phyloP scores from a whole-genome alignment of 1,140 invertebrate genomes.

The Bombyx mori region ASM3026992v2 NC_085112.1:11006501-11007000 shows the following conservation, averaged over 20 bases:
- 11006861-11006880: not conserved
- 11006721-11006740: not conserved
- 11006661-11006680: not conserved
- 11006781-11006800: not conserved
- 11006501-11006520: slow-evolving; percentile 3
- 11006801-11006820: not conserved
- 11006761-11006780: not conserved
- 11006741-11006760: not conserved
- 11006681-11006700: not conserved
- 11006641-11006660: not conserved
- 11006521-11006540: not conserved
- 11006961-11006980: not conserved
- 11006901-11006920: slow-evolving; percentile 1
- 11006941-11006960: not conserved
- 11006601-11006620: slow-evolving; percentile 1
- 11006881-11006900: not conserved
- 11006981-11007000: not conserved
- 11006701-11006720: too few species aligned
- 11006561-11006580: not conserved
- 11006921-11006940: not conserved
- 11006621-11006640: not conserved
- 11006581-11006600: not conserved
- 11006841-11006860: not conserved
- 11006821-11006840: not conserved
- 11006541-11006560: not conserved